Conservation (phyloP, 2,113 vertebrate genomes). For the Lagopus leucura region DNA sequence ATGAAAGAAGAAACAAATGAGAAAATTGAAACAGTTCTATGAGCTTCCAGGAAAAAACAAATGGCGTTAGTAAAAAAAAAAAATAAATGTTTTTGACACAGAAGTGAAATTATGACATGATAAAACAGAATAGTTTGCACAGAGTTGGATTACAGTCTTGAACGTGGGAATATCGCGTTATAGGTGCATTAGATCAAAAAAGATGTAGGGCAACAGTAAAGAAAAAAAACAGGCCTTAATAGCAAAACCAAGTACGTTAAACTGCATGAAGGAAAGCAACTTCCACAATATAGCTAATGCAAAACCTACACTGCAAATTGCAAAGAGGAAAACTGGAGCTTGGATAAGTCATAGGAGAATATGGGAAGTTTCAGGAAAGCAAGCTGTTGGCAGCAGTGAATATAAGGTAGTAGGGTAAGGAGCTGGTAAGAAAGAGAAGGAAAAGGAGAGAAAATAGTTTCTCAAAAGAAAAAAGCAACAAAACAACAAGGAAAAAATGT, state of each 20-base stretch:
- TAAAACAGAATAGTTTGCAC: conserved; percentile 6
- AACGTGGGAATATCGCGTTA: neutral
- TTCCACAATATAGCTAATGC: conserved; percentile 12
- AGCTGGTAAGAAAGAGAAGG: neutral
- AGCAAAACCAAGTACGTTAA: neutral
- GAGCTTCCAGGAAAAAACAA: neutral
- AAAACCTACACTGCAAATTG: conserved; percentile 12
- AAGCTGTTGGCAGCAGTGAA: neutral
- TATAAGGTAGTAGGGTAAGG: neutral
- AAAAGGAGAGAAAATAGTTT: conserved; percentile 8
- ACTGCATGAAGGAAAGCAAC: conserved; percentile 44
- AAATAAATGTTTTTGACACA: neutral
- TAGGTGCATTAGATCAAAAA: neutral
- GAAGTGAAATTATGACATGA: conserved; percentile 5
- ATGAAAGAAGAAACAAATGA: neutral
- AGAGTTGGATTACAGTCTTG: neutral
- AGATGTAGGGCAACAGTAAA: neutral
- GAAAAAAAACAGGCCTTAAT: neutral
- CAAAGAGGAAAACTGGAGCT: neutral
- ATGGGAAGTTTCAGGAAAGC: neutral
- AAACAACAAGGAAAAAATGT: neutral
- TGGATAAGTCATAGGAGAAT: neutral
- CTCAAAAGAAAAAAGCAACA: neutral
- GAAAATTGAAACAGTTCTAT: neutral
- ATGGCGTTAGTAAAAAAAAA: conserved; percentile 13